Percentiles rank a stretch among this genome's conserved stretches.
Conservation (phyloP, 2,888 invertebrate genomes). For the Diarsia mendica region DNA sequence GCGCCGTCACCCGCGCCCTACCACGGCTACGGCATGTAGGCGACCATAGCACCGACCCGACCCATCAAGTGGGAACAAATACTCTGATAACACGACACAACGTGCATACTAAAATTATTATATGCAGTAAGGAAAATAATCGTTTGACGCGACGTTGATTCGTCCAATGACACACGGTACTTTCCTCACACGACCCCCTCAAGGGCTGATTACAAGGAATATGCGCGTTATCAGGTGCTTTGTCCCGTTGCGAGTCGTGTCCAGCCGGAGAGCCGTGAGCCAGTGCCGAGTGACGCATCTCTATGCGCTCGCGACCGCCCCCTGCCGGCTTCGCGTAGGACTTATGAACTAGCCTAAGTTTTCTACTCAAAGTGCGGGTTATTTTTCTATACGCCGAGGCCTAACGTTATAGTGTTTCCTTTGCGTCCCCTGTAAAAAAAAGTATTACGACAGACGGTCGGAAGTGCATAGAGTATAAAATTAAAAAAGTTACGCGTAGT, state of each 20-base stretch:
- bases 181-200: neutral
- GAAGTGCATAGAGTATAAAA: conserved; percentile 74
- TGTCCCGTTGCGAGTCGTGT: neutral
- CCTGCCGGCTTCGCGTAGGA: conserved; percentile 61
- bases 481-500: conserved; percentile 66
- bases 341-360: conserved; percentile 70
- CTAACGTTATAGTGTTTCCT: conserved; percentile 70
- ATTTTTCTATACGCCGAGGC: conserved; percentile 66
- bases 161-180: conserved; percentile 31
- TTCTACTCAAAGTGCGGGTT: conserved; percentile 64
- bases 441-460: conserved; percentile 69
- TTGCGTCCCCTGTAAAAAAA: conserved; percentile 68
- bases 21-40: conserved; percentile 90
- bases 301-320: conserved; percentile 62
- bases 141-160: conserved; percentile 32
- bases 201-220: neutral
- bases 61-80: neutral
- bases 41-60: conserved; percentile 49
- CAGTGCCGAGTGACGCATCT: conserved; percentile 43
- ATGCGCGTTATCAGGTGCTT: conserved; percentile 20
- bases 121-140: conserved; percentile 5
- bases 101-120: conserved; percentile 4
- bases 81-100: conserved; percentile 1
- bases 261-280: neutral
- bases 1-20: conserved; percentile 89